Conservation (phyloP, 1,140 invertebrate species). For the Drosophila pseudoobscura region DNA sequence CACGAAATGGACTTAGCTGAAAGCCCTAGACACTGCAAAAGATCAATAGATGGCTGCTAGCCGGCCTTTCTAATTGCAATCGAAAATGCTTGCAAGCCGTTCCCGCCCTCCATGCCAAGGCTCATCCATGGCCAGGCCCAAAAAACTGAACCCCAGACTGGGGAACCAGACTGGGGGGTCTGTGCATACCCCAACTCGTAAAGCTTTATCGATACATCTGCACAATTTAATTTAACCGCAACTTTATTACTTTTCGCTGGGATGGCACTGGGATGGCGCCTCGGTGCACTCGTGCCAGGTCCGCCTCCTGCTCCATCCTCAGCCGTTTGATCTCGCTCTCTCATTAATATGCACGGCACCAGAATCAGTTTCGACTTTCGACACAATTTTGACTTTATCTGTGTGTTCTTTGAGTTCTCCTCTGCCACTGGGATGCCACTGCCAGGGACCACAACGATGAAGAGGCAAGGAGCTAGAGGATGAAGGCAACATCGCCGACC, state of each 20-base stretch:
- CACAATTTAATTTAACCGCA: conserved; percentile 80
- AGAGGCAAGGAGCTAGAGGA: too few relatives aligned
- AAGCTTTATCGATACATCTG: conserved; percentile 75
- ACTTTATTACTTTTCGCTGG: conserved; percentile 73
- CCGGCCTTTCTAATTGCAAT: conserved; percentile 9
- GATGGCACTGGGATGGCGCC: conserved; percentile 3
- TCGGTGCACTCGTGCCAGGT: conserved; percentile 55
- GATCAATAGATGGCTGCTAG: background rate
- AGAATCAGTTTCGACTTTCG: conserved; percentile 74
- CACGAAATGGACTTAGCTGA: too few relatives aligned
- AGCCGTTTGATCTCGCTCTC: conserved; percentile 57
- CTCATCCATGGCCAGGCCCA: background rate
- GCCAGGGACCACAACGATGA: background rate
- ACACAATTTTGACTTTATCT: conserved; percentile 76
- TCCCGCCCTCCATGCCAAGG: background rate
- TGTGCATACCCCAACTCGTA: conserved; percentile 32
- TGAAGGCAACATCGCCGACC: too few relatives aligned
- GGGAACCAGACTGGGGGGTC: too few relatives aligned
- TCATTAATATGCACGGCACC: conserved; percentile 75
- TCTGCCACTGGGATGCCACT: background rate
- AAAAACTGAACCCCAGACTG: too few relatives aligned
- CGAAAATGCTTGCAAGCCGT: background rate
- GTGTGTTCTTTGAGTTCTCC: background rate
- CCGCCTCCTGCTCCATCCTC: background rate
- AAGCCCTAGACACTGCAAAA: background rate